Evolutionary conservation across 2,113 vertebrate genomes (phyloP), one percentile per base, ranked within the genome.

Genomic region (Peromyscus maniculatus): DNA sequence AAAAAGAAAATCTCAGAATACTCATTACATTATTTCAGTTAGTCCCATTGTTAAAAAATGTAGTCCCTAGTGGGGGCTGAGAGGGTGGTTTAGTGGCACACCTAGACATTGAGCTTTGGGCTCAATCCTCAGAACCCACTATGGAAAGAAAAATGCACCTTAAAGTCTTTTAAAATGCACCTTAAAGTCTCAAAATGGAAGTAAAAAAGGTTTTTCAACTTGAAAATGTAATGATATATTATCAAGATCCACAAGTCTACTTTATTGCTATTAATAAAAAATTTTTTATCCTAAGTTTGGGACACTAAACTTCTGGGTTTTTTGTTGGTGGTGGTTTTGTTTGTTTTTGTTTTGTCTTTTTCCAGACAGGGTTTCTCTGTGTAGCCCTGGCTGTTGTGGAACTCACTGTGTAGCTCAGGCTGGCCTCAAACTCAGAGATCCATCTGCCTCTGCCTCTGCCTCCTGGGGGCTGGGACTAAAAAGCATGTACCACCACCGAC

Each of bases 201-300:
- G 67, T 26, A 89, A 78, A 91, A 49, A 33, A 67, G 49, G 33
- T 79, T 74, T 93, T 97, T 89, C 49, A 95, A 72, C n/a, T 94
- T 62, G 36, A 69, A 75, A 75, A 94, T 79, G 28, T 79, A 67
- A 13, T 64, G 49, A 52, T 52, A 52, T 52, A 52, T 52, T 52
- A 52, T 57, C 28, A 89, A 72, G 91, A 22, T 87, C 28, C n/a
- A 74, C 46, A 55, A 88, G 88, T 57, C 36, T 94, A 72, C 75
- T 69, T 87, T 33, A 74, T 72, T 78, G 28, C 66, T 93, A 59
- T 7, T 22, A 31, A 86, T 19, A 43, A 39, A 82, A 82, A 91
- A 57, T 17, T 67, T 91, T 28, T 92, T 62, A 59, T n/a, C n/a
- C 84, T 72, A 91, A 84, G 13, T 43, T 1, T 94, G 72, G 31